These are phyloP conservation scores for Cabera pusaria DNA, from an alignment of 2,888 invertebrate species.

Conservation along the genomic window DNA sequence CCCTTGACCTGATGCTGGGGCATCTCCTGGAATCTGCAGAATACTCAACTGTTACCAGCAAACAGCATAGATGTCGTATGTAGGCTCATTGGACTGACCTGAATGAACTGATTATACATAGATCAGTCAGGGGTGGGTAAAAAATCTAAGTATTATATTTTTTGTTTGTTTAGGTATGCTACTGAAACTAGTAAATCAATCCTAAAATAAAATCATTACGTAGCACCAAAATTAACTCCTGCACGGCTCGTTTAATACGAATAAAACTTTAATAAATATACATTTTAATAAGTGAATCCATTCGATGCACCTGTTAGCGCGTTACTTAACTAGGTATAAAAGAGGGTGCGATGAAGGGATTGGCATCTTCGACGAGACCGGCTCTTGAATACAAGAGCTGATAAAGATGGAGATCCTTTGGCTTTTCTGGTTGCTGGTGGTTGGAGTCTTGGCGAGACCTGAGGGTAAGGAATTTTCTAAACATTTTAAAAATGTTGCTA, in stretches of 20 bases:
- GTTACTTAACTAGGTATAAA: constrained; percentile 53
- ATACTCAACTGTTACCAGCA: too few relatives aligned
- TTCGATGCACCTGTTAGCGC: constrained; percentile 56
- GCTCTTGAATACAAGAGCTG: constrained; percentile 29
- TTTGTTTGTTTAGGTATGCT: too few relatives aligned
- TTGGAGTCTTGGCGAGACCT: constrained; percentile 26
- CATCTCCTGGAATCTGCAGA: too few relatives aligned
- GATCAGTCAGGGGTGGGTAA: too few relatives aligned
- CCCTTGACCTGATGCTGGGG: too few relatives aligned
- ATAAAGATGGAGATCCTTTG: constrained; percentile 43
- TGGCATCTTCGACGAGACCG: constrained; percentile 55
- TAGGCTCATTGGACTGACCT: too few relatives aligned
- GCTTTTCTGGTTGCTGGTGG: constrained; percentile 37
- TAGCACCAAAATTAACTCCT: constrained; percentile 32
- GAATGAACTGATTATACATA: too few relatives aligned
- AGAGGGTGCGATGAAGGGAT: constrained; percentile 25
- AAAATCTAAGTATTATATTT: too few relatives aligned
- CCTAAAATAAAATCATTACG: not conserved
- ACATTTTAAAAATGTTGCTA: too few relatives aligned
- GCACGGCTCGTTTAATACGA: constrained; percentile 49
- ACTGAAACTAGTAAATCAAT: too few relatives aligned
- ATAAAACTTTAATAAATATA: constrained; percentile 51
- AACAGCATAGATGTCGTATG: too few relatives aligned
- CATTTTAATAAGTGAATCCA: constrained; percentile 61
- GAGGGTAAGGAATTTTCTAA: too few relatives aligned